Evolutionary conservation across 2,888 invertebrate genomes (phyloP), one percentile per base, ranked within the genome.

Genomic region (Congeria kusceri): DNA sequence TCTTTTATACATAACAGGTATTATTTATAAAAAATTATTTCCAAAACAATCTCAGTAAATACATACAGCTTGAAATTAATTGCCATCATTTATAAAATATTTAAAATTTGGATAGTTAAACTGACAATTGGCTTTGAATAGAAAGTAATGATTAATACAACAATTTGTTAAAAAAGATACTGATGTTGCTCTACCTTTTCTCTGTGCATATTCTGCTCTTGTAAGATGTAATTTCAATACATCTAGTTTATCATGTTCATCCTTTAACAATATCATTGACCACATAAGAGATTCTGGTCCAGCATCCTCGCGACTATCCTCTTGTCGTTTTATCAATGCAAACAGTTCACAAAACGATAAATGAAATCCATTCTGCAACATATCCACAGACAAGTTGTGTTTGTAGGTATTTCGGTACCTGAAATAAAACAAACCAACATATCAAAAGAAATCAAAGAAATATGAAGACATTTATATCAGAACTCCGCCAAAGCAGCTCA

Each of bases 271-370:
- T 25, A 83, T 84, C 84, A 90, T 86, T 58, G 83, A 88, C 93
- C 93, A 93, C 77, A 92, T 86, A 28, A 90, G 69, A 11, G 93
- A 93, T 76, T 93, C 93, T 20, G 91, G 92, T 5, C 93, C 93
- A 20, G 92, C 92, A 46, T 72, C 76, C 15, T 85, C 81, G 58
- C 93, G 77, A 49, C 87, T 86, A 61, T 88, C 89, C 53, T 91
- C 87, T 82, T 93, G 93, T 69, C 87, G 88, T 77, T 88, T 86
- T 46, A 93, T 91, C 29, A 93, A 87, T 57, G 90, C 89, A 86
- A 92, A 92, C 56, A 93, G 86, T 83, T 93, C 93, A 83, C 91
- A 86, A 78, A 93, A 93, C 47, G 92, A 91, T 77, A 89, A 82
- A 84, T 93, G 93, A 79, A 86, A 93, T 27, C 93, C 93, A 47